Base-by-base conservation (phyloP, 2,888 invertebrate species). In the Eudasyphora cyanicolor region DNA sequence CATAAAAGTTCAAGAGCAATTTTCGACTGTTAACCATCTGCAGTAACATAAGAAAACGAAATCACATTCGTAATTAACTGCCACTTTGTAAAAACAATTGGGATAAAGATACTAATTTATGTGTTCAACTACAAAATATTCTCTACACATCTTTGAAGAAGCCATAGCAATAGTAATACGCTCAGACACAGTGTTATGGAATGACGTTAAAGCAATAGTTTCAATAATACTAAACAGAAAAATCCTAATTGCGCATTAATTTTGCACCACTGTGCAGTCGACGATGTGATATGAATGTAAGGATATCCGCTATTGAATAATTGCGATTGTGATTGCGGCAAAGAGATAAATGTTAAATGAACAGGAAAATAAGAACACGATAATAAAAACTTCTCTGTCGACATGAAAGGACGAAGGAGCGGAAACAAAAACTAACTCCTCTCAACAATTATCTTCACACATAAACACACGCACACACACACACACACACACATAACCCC, bases 331-430 rank as follows among this genome's bases (percentile, higher is more conserved):
- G 87, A 87, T 86, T 86, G 86, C 51, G 80, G 88, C 88, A 86
- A 89, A 88, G 82, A 67, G 80, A 89, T 90, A 87, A 89, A 89
- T 87, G 90, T 89, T 90, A 89, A 90, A 89, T 89, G 89, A 90
- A 87, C 89, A 87, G 88, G 90, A 89, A 90, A 90, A 90, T 89
- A 87, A 86, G 87, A 87, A 87, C 87, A 81, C 24, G 78, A 81
- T 79, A 79, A 74, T 71, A 76, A 54, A 64, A 79, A 10, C 76
- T n/a, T n/a, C n/a, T n/a, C n/a, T n/a, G n/a, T n/a, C n/a, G 19
- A 35, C 27, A 14, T 38, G 17, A 32, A 35, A 73, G 7, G 2
- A 32, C n/a, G 27, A 77, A 45, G 19, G 14, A 62, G 32, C 0
- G 1, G 21, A 21, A 54, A 24, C 19, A 54, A 1, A 24, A 57